Conservation (phyloP, 1,140 invertebrate species). For the Eulimnadia texana region DNA sequence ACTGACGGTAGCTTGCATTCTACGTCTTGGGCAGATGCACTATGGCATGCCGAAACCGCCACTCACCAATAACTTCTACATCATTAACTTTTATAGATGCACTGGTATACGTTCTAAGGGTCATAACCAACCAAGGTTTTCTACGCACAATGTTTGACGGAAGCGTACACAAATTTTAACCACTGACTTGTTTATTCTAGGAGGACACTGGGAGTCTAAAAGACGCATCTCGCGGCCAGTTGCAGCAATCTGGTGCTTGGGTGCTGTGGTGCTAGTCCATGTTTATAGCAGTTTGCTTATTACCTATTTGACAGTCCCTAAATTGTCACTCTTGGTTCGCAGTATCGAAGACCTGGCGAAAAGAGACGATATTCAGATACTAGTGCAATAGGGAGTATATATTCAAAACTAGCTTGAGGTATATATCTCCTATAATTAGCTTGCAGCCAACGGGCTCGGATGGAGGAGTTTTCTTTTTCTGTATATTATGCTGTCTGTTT, state of each 20-base stretch:
- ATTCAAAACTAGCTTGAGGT: too few relatives aligned
- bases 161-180: too few relatives aligned
- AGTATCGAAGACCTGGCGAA: neutral
- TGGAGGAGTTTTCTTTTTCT: too few relatives aligned
- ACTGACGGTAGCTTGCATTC: too few relatives aligned
- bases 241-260: neutral
- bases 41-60: too few relatives aligned
- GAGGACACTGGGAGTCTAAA: neutral
- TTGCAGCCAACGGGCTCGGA: too few relatives aligned
- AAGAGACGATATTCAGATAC: neutral
- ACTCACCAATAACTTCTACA: too few relatives aligned
- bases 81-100: too few relatives aligned
- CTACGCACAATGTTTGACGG: too few relatives aligned
- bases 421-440: too few relatives aligned
- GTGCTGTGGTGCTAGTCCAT: neutral
- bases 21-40: neutral
- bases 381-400: neutral
- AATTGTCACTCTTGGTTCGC: neutral
- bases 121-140: neutral
- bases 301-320: neutral
- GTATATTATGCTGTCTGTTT: too few relatives aligned
- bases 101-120: neutral
- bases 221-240: neutral
- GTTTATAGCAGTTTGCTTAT: neutral
- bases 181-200: too few relatives aligned